Base-by-base conservation (phyloP, 2,797 vertebrate species). In the Notolepis coatsorum region DNA sequence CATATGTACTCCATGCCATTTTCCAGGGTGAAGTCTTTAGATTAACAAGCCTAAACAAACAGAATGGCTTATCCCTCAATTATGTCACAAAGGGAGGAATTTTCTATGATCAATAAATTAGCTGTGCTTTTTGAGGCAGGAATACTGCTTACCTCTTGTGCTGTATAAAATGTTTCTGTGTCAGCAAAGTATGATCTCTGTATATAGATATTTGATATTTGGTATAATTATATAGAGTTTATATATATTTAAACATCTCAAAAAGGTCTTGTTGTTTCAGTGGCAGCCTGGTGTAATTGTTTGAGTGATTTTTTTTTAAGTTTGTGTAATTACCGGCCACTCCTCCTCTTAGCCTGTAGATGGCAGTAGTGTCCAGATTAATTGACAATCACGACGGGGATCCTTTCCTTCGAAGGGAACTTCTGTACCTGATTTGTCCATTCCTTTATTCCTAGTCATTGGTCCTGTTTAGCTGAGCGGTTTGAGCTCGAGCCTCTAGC, bases 291-390 rank as follows among this genome's bases (percentile, higher is more conserved):
- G n/a, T 35, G 9, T 13, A 13, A 35, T 13, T 12, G 33, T 3
- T 10, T 9, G 33, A 35, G 10, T 35, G 33, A 35, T 13, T 1
- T 13, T 13, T 1, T 13, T 35, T 35, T 35, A 0, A 35, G 33
- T 35, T 35, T 10, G n/a, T 35, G 10, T 35, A 35, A 12, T 21
- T 2, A 3, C 33, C 30, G 81, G 76, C 54, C 48, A 68, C 75
- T 77, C 23, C 76, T 49, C 7, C 5, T 64, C 37, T 38, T 8
- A 28, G 72, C 84, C 86, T 80, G 76, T 75, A 85, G 84, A 70
- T 77, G 83, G 75, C 84, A 81, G 74, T 52, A 76, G 69, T 23
- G 73, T 51, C 59, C 80, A 65, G 57, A 79, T 46, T 41, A 60
- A 39, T 48, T 71, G 58, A 41, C 52, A 73, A 20, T 69, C 51